Conservation (phyloP, 2,797 vertebrate species). For the Eulemur albifrons region DNA sequence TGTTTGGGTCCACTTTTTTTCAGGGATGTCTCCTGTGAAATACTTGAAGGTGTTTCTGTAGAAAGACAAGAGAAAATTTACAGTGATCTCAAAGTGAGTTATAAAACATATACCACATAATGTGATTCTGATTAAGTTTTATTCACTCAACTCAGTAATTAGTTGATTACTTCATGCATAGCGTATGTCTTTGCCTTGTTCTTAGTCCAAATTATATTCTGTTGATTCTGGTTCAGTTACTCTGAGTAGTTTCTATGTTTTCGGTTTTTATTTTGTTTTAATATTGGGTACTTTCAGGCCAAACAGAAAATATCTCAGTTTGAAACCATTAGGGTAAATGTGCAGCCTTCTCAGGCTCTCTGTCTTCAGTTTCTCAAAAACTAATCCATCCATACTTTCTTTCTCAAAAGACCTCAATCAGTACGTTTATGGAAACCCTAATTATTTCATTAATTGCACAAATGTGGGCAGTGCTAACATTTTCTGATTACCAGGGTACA, state of each 20-base stretch:
- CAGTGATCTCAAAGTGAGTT: background rate
- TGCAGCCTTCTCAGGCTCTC: background rate
- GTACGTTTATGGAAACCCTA: background rate
- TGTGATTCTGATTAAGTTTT: background rate
- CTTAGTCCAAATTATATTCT: background rate
- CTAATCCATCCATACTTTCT: background rate
- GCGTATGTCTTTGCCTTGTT: background rate
- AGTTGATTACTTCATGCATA: background rate
- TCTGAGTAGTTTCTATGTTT: background rate
- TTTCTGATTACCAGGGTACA: background rate
- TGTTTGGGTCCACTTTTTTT: background rate
- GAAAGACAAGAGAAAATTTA: background rate
- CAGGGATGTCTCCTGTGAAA: background rate
- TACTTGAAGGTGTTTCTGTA: background rate
- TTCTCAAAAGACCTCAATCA: background rate
- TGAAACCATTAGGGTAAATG: background rate
- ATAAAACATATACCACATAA: background rate
- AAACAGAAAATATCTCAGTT: background rate
- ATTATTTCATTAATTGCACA: background rate
- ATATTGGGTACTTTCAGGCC: background rate
- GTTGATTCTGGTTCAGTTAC: background rate
- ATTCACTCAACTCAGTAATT: background rate
- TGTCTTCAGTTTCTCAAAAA: background rate
- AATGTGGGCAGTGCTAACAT: background rate
- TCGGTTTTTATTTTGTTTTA: background rate